Percentiles rank a stretch among this genome's conserved stretches.
Conservation (phyloP, 2,888 invertebrate species). For the Diadromus collaris region DNA sequence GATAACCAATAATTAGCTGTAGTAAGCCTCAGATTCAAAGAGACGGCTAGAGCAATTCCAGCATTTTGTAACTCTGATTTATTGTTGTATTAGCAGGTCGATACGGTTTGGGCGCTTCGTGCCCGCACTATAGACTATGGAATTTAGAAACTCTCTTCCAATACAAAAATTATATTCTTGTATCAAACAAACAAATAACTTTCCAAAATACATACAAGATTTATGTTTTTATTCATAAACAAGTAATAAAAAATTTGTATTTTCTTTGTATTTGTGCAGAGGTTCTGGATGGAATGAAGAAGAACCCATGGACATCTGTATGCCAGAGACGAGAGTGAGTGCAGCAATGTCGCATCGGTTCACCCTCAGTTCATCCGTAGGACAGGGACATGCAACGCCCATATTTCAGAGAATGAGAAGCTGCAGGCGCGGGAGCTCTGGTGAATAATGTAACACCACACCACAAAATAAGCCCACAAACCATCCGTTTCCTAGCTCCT, state of each 20-base stretch:
- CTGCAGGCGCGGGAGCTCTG: slow-evolving; percentile 48
- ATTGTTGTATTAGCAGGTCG: neutral
- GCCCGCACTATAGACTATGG: too few species aligned
- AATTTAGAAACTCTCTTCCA: too few species aligned
- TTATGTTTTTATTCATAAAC: slow-evolving; percentile 15
- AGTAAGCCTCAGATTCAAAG: neutral
- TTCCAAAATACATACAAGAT: too few species aligned
- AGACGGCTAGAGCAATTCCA: neutral
- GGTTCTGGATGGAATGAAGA: neutral
- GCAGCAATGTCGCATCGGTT: slow-evolving; percentile 41
- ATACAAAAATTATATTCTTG: too few species aligned
- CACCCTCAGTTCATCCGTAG: slow-evolving; percentile 62
- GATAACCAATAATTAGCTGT: slow-evolving; percentile 7
- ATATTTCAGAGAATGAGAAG: slow-evolving; percentile 61
- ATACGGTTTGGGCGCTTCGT: too few species aligned
- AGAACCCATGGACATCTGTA: slow-evolving; percentile 22
- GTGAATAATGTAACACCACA: slow-evolving; percentile 65
- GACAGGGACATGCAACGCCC: slow-evolving; percentile 65
- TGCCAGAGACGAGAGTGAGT: slow-evolving; percentile 12
- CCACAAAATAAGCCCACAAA: slow-evolving; percentile 32
- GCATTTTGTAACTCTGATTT: neutral
- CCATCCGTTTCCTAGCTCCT: slow-evolving; percentile 52
- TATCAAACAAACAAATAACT: too few species aligned
- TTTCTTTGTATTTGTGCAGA: too few species aligned
- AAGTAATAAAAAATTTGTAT: slow-evolving; percentile 36